A percentile compares a stretch with the other conserved stretches of the same genome.
Conservation (phyloP, 2,888 invertebrate genomes). For the Cataglyphis cursor region DNA sequence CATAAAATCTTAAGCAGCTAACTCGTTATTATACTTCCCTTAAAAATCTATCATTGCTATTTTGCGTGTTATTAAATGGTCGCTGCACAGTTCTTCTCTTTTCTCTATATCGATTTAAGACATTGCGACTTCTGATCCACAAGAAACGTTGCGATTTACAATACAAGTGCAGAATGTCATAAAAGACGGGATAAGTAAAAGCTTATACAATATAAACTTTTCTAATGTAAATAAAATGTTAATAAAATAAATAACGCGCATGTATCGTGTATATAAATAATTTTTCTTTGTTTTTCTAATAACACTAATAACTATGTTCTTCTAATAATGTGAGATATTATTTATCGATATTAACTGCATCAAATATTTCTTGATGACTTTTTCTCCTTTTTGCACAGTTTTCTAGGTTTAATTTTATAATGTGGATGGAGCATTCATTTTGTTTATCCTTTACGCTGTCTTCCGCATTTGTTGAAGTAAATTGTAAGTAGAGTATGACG, state of each 20-base stretch:
- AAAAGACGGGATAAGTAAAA: not conserved
- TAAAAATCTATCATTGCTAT: not conserved
- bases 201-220: not conserved
- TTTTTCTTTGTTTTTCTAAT: not conserved
- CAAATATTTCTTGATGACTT: not conserved
- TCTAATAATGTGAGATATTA: not conserved
- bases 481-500: constrained; percentile 58
- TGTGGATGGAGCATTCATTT: not conserved
- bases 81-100: no score
- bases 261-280: not conserved
- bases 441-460: not conserved
- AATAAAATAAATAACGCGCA: not conserved
- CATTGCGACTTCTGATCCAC: not conserved
- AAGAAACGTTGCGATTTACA: not conserved
- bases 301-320: not conserved
- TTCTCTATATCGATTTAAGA: not conserved
- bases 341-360: not conserved
- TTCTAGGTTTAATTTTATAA: not conserved
- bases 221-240: not conserved
- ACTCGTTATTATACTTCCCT: not conserved
- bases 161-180: not conserved
- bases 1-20: constrained; percentile 1
- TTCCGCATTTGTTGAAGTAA: constrained; percentile 31
- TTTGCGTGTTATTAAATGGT: not conserved
- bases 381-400: not conserved